Percentiles rank a stretch among this genome's conserved stretches.
phyloP scores from a whole-genome alignment of 2,113 vertebrate species.

The Todiramphus saurophagus region DNA sequence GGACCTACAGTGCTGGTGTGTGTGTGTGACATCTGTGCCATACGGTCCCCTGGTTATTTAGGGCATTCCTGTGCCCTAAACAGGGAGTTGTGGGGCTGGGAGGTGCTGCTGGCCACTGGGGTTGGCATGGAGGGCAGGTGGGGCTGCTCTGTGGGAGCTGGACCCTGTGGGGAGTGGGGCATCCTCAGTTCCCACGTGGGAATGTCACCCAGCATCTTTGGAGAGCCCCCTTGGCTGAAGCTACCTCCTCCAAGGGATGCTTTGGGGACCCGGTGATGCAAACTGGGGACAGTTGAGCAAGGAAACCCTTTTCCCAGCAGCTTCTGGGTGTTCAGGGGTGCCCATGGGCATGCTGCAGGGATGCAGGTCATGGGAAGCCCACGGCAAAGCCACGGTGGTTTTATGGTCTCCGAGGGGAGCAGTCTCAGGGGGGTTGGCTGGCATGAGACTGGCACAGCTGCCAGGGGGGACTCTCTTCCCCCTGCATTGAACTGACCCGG shows the following conservation, averaged over 20 bases:
- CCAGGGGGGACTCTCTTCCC: background rate
- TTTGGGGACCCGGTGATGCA: background rate
- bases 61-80: background rate
- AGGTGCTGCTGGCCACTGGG: background rate
- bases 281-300: background rate
- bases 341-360: background rate
- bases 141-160: background rate
- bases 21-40: background rate
- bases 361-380: background rate
- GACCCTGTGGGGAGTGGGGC: background rate
- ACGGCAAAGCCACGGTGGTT: background rate
- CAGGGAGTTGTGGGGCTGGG: background rate
- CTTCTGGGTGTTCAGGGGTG: background rate
- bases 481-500: background rate
- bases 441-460: background rate
- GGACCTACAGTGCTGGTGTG: rapidly evolving
- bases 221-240: background rate
- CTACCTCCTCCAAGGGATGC: background rate
- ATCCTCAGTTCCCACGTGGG: background rate
- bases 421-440: background rate
- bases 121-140: background rate
- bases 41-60: background rate
- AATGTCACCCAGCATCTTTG: background rate
- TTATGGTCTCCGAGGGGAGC: background rate
- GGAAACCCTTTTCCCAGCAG: background rate